Percentiles rank a stretch among this genome's conserved stretches.
These are phyloP conservation scores for Eulemur macaco DNA, from an alignment of 2,113 vertebrate species.

Conservation along the genomic window DNA sequence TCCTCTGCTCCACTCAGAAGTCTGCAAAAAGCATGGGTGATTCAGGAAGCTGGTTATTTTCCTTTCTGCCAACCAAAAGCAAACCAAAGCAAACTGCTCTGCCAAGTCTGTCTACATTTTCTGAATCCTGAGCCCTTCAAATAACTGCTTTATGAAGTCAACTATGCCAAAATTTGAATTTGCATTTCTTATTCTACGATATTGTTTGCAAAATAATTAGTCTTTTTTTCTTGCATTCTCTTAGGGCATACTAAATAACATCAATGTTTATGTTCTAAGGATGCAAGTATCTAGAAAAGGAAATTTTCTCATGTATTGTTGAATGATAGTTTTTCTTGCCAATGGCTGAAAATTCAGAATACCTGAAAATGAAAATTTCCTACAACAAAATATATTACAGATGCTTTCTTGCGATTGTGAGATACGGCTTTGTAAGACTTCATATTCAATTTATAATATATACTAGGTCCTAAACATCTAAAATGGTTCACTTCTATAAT, in stretches of 20 bases:
- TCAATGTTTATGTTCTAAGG: slow-evolving; percentile 48
- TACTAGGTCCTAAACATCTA: not conserved
- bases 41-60: not conserved
- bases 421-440: not conserved
- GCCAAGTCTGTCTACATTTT: not conserved
- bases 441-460: not conserved
- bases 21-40: not conserved
- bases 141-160: not conserved
- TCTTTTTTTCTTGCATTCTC: not conserved
- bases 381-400: not conserved
- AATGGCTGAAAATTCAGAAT: slow-evolving; percentile 22
- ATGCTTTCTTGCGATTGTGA: not conserved
- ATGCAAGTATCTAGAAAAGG: not conserved
- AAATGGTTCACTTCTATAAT: not conserved
- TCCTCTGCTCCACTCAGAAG: not conserved
- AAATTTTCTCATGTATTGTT: not conserved
- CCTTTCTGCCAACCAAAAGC: not conserved
- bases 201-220: not conserved
- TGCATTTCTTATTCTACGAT: slow-evolving; percentile 36
- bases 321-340: slow-evolving; percentile 42
- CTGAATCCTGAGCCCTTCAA: not conserved
- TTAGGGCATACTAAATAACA: slow-evolving; percentile 5
- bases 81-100: not conserved
- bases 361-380: not conserved
- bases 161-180: not conserved